These are phyloP conservation scores for Drosophila nigrodunni DNA, from an alignment of 1,140 invertebrate species.

Conservation along the genomic window DNA sequence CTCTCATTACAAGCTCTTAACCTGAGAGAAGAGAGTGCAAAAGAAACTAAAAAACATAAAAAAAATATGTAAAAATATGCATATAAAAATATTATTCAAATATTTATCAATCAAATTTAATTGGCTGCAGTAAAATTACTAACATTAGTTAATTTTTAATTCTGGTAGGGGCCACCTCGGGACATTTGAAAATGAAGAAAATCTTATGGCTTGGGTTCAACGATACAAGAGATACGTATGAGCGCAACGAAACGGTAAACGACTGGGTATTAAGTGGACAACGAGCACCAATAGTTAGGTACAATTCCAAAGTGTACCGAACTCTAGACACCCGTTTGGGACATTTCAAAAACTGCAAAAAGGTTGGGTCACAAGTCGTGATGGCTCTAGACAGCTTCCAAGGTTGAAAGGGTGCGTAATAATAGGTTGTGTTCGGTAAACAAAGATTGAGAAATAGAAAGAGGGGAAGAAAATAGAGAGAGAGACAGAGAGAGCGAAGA, in stretches of 20 bases:
- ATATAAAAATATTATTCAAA: slow-evolving; percentile 58
- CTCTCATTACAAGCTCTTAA: slow-evolving; percentile 66
- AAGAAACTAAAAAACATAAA: slow-evolving; percentile 75
- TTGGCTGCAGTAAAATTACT: slow-evolving; percentile 68
- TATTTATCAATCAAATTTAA: slow-evolving; percentile 41
- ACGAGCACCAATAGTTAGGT: slow-evolving; percentile 26
- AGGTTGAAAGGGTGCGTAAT: slow-evolving; percentile 25
- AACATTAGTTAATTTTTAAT: slow-evolving; percentile 65
- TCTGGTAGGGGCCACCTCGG: slow-evolving; percentile 41
- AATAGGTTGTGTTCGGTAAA: slow-evolving; percentile 19
- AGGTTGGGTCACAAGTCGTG: slow-evolving; percentile 49
- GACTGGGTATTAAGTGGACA: slow-evolving; percentile 36
- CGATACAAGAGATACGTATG: slow-evolving; percentile 44
- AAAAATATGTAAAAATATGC: slow-evolving; percentile 51
- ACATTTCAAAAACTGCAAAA: slow-evolving; percentile 30
- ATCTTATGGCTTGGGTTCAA: slow-evolving; percentile 55
- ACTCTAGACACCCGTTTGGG: slow-evolving; percentile 7
- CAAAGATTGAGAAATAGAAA: slow-evolving; percentile 27
- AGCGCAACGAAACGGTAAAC: slow-evolving; percentile 44
- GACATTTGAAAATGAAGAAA: slow-evolving; percentile 56
- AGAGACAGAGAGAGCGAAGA: slow-evolving; percentile 14
- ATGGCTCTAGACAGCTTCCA: slow-evolving; percentile 40
- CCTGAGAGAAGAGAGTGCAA: slow-evolving; percentile 81
- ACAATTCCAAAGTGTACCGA: slow-evolving; percentile 24
- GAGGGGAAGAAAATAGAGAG: slow-evolving; percentile 14